Evolutionary conservation across 2,888 invertebrate species (phyloP), one percentile per base, ranked within the genome.

Genomic region (Drosophila austrosaltans): DNA sequence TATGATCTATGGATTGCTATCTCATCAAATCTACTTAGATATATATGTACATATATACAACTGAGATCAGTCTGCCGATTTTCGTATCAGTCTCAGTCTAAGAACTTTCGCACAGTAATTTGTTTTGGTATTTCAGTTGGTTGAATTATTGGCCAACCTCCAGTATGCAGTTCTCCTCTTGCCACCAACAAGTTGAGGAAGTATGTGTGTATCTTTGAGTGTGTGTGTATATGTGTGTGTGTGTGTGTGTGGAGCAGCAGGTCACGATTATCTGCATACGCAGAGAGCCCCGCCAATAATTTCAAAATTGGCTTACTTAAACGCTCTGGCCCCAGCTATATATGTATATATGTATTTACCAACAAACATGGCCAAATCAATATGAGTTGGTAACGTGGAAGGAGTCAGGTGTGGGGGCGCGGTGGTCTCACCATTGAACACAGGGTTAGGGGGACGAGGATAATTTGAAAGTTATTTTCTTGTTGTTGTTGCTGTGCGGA

Each of bases 191-290:
- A 32, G 48, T 22, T 48, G 48, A 25, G 25, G 48, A 25, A 12
- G 22, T 48, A 4, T 44, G 20, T 44, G 44, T 44, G 44, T 42
- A 16, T 16, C 28, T 28, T 28, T 28, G 28, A 2, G 42, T 48
- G 48, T 16, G 16, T 16, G 22, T 48, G 1, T 44, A 7, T 44
- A 20, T 44, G 44, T 42, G 59, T 59, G 59, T 59, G 22, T 56
- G 22, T 53, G 64, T 69, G 58, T 60, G 61, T 78, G 66, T 76
- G 68, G 77, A 77, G 82, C 82, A 81, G 66, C 88, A 82, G 91
- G 90, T 91, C 90, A 91, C 90, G 91, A 89, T 91, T 91, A 91
- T 90, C 91, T 84, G 84, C 85, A 86, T 86, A 86, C 88, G 88
- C 85, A 86, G 87, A 48, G 48, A 48, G 48, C 48, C 48, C 84